Conservation (phyloP, 2,888 invertebrate genomes). For the Antheraea assamensis region DNA sequence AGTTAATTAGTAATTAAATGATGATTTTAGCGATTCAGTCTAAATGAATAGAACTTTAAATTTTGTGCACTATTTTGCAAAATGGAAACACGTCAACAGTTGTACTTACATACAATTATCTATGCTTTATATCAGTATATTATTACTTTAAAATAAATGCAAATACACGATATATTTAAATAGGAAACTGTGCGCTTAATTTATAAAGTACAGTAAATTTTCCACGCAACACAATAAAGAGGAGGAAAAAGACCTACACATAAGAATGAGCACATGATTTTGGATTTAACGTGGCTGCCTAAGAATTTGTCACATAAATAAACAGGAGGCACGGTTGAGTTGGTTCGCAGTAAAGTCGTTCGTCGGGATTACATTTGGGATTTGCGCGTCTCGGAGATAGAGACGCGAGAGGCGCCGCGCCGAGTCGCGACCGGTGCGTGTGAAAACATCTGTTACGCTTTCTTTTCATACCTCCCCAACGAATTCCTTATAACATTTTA, state of each 20-base stretch:
- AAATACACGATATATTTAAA: constrained; percentile 11
- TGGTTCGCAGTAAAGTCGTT: constrained; percentile 64
- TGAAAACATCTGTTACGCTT: constrained; percentile 77
- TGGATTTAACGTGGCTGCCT: constrained; percentile 68
- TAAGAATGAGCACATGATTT: constrained; percentile 63
- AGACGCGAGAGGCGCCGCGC: constrained; percentile 32
- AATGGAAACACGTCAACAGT: no score
- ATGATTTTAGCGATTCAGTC: neutral
- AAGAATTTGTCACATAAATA: constrained; percentile 81
- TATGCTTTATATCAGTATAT: neutral
- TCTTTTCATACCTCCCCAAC: constrained; percentile 61
- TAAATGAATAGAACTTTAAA: neutral
- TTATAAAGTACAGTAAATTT: constrained; percentile 21
- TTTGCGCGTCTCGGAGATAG: constrained; percentile 58
- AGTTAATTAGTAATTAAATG: neutral
- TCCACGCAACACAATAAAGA: constrained; percentile 25
- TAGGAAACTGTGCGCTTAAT: constrained; percentile 16
- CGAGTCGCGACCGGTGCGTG: constrained; percentile 62
- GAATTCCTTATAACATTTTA: constrained; percentile 59
- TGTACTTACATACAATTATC: no score
- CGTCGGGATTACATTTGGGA: constrained; percentile 76
- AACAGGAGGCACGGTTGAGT: constrained; percentile 74
- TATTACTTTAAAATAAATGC: neutral
- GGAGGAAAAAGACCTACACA: constrained; percentile 46
- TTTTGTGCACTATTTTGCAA: no score